phyloP scores from a whole-genome alignment of 2,797 vertebrate genomes.

The Alca torda region DNA sequence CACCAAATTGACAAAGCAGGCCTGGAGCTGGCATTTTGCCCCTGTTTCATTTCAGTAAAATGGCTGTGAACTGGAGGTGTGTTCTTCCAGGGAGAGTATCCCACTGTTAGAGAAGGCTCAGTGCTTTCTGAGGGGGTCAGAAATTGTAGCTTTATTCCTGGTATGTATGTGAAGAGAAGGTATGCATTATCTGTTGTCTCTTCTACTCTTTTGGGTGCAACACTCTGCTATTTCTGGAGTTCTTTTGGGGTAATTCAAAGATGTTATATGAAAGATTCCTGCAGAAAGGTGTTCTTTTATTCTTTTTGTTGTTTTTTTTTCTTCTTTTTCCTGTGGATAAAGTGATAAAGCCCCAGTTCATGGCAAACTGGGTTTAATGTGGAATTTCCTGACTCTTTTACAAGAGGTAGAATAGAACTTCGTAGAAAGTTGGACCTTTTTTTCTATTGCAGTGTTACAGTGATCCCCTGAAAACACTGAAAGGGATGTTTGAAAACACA shows the following conservation, averaged over 20 bases:
- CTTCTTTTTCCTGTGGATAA: neutral
- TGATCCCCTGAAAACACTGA: neutral
- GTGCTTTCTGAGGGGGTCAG: neutral
- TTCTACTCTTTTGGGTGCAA: neutral
- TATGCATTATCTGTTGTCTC: neutral
- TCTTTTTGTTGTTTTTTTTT: neutral
- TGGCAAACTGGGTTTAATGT: neutral
- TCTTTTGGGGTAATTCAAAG: neutral
- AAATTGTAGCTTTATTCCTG: neutral
- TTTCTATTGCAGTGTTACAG: neutral
- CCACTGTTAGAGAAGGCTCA: neutral
- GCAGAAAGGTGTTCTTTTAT: neutral
- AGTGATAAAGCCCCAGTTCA: neutral
- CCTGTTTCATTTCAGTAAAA: neutral
- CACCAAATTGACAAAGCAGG: neutral
- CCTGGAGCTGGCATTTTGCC: neutral
- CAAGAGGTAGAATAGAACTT: neutral
- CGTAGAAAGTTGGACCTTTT: rapidly evolving
- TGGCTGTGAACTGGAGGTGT: neutral
- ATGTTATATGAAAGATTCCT: neutral
- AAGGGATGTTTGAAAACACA: neutral
- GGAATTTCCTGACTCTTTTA: neutral
- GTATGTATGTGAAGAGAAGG: neutral
- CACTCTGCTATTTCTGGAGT: neutral
- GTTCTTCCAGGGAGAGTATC: neutral